phyloP scores from a whole-genome alignment of 2,797 vertebrate species.

The Acestrorhynchus altus region DNA sequence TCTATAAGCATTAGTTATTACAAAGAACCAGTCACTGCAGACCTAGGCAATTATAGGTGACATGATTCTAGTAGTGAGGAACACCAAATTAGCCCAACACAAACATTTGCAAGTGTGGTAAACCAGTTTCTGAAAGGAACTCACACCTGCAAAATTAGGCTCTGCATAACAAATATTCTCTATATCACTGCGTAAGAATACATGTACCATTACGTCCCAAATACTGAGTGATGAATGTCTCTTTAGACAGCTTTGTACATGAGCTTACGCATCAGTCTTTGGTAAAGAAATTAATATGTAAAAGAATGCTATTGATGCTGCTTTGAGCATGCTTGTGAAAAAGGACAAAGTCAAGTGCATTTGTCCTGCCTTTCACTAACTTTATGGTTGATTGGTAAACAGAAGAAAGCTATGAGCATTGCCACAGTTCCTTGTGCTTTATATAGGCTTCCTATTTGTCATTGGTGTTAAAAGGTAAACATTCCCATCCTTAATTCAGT shows the following conservation, averaged over 20 bases:
- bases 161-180: no score
- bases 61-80: no score
- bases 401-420: neutral
- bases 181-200: no score
- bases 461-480: slow-evolving; percentile 4
- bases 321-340: neutral
- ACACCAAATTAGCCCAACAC: no score
- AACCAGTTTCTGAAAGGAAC: no score
- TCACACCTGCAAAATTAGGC: no score
- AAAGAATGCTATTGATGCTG: neutral
- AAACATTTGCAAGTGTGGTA: no score
- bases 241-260: neutral
- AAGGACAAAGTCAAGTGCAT: neutral
- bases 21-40: no score
- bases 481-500: neutral
- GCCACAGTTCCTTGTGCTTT: neutral
- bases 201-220: no score
- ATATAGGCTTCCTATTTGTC: neutral
- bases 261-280: neutral
- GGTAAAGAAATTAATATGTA: neutral
- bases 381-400: neutral
- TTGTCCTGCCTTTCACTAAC: neutral
- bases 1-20: no score
- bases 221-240: no score
- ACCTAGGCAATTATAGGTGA: no score